Conservation (phyloP, 1,140 invertebrate species). For the Aphaenogaster floridana region DNA sequence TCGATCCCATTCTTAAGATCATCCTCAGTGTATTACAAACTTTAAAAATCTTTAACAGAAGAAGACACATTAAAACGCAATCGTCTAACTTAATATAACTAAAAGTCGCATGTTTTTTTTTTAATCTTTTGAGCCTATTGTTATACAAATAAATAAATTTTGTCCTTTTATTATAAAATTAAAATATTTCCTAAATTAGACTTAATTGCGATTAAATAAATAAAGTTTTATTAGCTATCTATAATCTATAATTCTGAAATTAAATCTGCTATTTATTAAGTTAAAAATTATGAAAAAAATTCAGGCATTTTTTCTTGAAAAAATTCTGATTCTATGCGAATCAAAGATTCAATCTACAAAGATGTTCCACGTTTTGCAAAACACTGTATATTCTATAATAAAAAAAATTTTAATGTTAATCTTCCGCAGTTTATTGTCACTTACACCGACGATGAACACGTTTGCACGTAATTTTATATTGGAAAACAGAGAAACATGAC, state of each 20-base stretch:
- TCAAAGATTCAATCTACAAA: background rate
- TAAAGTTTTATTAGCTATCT: background rate
- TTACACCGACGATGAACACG: slow-evolving; percentile 33
- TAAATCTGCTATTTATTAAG: background rate
- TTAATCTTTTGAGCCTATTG: too few species aligned
- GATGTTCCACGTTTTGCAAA: background rate
- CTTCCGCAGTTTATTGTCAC: background rate
- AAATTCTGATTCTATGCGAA: background rate
- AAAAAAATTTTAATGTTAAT: background rate
- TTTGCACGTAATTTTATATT: slow-evolving; percentile 31
- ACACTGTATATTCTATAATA: background rate
- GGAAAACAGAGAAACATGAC: background rate
- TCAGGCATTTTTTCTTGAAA: too few species aligned
- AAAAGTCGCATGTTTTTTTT: too few species aligned
- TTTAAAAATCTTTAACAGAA: too few species aligned
- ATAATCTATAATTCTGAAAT: background rate
- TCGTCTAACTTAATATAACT: too few species aligned
- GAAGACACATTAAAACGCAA: too few species aligned
- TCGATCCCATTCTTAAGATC: too few species aligned
- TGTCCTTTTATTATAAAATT: background rate
- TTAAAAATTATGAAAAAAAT: background rate
- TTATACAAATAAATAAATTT: background rate
- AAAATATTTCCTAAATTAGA: background rate
- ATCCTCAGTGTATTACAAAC: too few species aligned
- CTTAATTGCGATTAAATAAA: background rate